Percentiles rank a stretch among this genome's conserved stretches.
Evolutionary conservation across 2,113 vertebrate species (phyloP).

Genomic region (Cryptoleucopteryx plumbea): DNA sequence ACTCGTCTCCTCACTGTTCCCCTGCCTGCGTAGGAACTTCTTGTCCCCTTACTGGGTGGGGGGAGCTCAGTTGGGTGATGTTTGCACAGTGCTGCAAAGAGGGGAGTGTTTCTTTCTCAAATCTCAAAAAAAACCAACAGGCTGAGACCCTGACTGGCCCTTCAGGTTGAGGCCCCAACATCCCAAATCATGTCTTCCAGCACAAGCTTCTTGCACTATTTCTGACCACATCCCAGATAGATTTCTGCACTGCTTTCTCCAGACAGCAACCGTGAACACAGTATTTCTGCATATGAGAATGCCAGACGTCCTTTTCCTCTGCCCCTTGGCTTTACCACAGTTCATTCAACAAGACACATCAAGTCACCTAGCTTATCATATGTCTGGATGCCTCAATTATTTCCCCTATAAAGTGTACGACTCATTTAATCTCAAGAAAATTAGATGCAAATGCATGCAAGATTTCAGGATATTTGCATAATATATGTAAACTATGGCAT

Average conservation of each 20-base stretch:
- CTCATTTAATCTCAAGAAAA: conserved; percentile 56
- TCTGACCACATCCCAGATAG: not conserved
- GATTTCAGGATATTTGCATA: conserved; percentile 57
- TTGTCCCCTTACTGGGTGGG: accelerated
- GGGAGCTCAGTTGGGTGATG: not conserved
- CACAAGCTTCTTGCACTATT: not conserved
- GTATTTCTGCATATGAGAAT: not conserved
- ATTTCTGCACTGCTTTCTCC: not conserved
- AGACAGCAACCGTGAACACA: not conserved
- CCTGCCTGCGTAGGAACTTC: not conserved
- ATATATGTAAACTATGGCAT: conserved; percentile 57
- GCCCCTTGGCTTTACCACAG: not conserved
- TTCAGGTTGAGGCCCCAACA: not conserved
- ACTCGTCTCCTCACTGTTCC: not conserved
- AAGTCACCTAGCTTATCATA: not conserved
- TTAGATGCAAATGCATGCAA: conserved; percentile 39
- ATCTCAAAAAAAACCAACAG: not conserved
- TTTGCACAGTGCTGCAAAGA: not conserved
- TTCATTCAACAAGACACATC: not conserved
- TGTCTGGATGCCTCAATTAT: not conserved
- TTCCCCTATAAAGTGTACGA: not conserved
- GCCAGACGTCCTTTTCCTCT: not conserved
- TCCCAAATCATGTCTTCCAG: not conserved
- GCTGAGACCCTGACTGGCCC: not conserved
- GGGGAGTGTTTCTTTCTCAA: not conserved